These are phyloP conservation scores for Tangara arthus DNA, from an alignment of 2,797 vertebrate genomes.

Conservation along the genomic window DNA sequence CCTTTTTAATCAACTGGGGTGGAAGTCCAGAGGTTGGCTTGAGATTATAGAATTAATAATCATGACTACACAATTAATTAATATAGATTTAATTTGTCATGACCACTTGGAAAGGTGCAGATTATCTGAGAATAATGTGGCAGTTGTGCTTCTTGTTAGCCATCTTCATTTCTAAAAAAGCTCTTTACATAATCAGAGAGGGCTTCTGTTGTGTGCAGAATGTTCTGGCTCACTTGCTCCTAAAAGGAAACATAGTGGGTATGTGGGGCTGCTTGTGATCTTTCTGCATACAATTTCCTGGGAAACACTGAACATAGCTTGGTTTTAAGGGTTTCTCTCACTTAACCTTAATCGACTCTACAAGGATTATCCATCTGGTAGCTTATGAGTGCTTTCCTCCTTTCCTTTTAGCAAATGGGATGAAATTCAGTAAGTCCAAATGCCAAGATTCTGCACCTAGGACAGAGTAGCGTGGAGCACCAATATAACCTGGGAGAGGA, in stretches of 20 bases:
- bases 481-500: neutral
- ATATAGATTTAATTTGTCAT: neutral
- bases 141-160: neutral
- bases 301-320: neutral
- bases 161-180: neutral
- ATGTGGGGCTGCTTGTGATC: neutral
- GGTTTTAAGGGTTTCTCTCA: neutral
- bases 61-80: neutral
- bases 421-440: neutral
- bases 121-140: neutral
- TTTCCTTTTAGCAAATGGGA: neutral
- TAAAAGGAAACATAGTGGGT: neutral
- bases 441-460: neutral
- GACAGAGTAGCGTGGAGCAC: rapidly evolving
- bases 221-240: neutral
- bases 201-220: neutral
- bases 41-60: neutral
- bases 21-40: neutral
- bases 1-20: neutral
- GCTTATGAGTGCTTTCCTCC: neutral
- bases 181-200: neutral
- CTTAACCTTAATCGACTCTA: neutral
- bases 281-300: neutral
- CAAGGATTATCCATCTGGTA: neutral
- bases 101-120: neutral